phyloP scores from a whole-genome alignment of 2,888 invertebrate species.

The Diachrysia chrysitis region DNA sequence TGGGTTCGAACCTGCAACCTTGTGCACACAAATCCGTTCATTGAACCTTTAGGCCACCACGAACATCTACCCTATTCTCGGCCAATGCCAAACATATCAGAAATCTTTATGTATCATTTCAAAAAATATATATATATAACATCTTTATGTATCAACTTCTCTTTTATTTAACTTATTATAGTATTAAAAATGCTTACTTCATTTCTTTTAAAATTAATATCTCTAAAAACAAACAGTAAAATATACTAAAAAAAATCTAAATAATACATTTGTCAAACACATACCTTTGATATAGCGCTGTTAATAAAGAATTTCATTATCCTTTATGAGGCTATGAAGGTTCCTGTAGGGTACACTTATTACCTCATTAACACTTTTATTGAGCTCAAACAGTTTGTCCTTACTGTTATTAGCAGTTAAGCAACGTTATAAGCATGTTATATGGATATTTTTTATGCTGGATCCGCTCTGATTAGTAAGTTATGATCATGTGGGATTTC shows the following conservation, averaged over 20 bases:
- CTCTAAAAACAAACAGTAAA: not conserved
- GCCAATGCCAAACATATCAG: too few relatives aligned
- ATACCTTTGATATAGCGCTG: conserved; percentile 37
- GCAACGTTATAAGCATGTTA: conserved; percentile 48
- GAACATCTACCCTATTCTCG: too few relatives aligned
- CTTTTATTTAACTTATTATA: too few relatives aligned
- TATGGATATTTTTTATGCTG: conserved; percentile 43
- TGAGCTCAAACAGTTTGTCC: conserved; percentile 58
- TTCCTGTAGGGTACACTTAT: conserved; percentile 54
- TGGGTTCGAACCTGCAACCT: too few relatives aligned
- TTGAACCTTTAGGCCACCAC: too few relatives aligned
- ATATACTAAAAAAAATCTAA: conserved; percentile 19
- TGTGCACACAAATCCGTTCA: too few relatives aligned
- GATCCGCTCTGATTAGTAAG: conserved; percentile 30
- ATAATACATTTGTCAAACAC: conserved; percentile 44
- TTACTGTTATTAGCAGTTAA: conserved; percentile 62
- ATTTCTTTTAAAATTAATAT: too few relatives aligned
- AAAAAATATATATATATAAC: too few relatives aligned
- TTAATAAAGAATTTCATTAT: conserved; percentile 75
- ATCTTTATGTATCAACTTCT: too few relatives aligned
- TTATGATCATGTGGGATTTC: conserved; percentile 17
- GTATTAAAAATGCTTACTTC: too few relatives aligned
- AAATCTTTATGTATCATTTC: too few relatives aligned
- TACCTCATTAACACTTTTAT: conserved; percentile 70
- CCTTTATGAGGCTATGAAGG: conserved; percentile 68